Percentiles rank a stretch among this genome's conserved stretches.
Conservation (phyloP, 2,888 invertebrate species). For the Chelonus formosanus region DNA sequence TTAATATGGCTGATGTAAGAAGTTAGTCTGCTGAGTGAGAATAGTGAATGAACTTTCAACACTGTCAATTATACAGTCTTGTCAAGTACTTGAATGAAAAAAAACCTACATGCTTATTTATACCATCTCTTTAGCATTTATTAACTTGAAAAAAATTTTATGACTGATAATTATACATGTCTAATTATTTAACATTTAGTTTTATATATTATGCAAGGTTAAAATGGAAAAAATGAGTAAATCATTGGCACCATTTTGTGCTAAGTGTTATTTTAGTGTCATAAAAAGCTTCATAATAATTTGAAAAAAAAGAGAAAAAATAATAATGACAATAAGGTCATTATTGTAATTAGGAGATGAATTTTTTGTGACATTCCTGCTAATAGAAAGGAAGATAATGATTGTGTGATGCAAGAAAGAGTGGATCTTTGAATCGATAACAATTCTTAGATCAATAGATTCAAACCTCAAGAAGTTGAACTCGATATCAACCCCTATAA, state of each 20-base stretch:
- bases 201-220: neutral
- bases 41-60: conserved; percentile 10
- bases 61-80: neutral
- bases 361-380: neutral
- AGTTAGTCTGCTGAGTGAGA: conserved; percentile 22
- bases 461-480: conserved; percentile 15
- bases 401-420: conserved; percentile 38
- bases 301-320: no score
- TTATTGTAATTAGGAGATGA: neutral
- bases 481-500: conserved; percentile 26
- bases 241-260: neutral
- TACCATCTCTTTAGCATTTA: no score
- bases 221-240: neutral
- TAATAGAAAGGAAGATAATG: neutral
- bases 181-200: neutral
- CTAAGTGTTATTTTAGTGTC: neutral
- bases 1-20: conserved; percentile 33
- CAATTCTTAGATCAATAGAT: conserved; percentile 19
- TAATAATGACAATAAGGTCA: neutral
- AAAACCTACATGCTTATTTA: no score
- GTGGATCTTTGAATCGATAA: conserved; percentile 35
- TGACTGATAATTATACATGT: no score
- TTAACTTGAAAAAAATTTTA: conserved; percentile 4
- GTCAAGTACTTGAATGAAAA: neutral
- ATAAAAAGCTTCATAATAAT: neutral